These are phyloP conservation scores for Gambusia affinis DNA, from an alignment of 2,113 vertebrate genomes.

Conservation along the genomic window DNA sequence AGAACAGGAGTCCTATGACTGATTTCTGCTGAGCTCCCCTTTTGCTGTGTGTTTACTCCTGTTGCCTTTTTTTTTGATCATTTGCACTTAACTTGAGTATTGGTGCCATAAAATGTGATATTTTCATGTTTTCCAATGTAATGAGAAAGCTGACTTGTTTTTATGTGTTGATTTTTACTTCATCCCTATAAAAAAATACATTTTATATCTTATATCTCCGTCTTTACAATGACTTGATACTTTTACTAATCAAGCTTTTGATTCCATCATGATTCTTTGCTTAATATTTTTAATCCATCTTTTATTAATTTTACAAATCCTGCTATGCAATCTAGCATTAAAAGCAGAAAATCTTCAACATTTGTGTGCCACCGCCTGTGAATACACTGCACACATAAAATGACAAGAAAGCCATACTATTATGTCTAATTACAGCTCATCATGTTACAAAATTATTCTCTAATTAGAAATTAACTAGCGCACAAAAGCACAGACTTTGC, in stretches of 20 bases:
- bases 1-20: neutral
- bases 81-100: slow-evolving; percentile 65
- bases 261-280: neutral
- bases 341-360: neutral
- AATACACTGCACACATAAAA: slow-evolving; percentile 15
- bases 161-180: slow-evolving; percentile 28
- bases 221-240: neutral
- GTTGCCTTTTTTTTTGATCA: slow-evolving; percentile 48
- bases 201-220: neutral
- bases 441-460: slow-evolving; percentile 22
- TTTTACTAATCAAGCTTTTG: slow-evolving; percentile 15
- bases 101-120: slow-evolving; percentile 30
- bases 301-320: slow-evolving; percentile 8
- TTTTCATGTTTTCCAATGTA: slow-evolving; percentile 21
- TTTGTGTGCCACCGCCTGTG: slow-evolving; percentile 12
- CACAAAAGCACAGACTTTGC: neutral
- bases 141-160: slow-evolving; percentile 4
- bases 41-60: slow-evolving; percentile 32
- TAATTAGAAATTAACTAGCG: slow-evolving; percentile 20
- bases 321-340: slow-evolving; percentile 14
- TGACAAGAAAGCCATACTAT: slow-evolving; percentile 18
- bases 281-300: neutral
- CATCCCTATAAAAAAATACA: slow-evolving; percentile 12
- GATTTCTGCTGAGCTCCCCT: too few relatives aligned
- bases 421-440: slow-evolving; percentile 19